phyloP scores from a whole-genome alignment of 2,888 invertebrate species.

The Conomelus anceps region DNA sequence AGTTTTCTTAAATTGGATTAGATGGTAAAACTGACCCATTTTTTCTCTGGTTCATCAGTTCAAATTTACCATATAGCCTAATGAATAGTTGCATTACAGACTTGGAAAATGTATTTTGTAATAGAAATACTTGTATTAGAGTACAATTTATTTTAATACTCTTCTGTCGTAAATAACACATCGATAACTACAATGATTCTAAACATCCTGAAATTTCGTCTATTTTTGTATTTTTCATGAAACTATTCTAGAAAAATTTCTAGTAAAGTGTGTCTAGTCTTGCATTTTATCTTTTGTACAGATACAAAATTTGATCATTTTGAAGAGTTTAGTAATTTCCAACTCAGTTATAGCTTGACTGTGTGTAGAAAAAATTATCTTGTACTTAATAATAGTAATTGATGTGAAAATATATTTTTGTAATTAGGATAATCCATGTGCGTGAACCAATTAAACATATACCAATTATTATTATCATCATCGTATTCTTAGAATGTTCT shows the following conservation, averaged over 20 bases:
- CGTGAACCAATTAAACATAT: background rate
- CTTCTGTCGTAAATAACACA: background rate
- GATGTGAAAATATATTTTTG: background rate
- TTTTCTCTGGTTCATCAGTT: no score
- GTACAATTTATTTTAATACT: no score
- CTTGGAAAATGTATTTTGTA: background rate
- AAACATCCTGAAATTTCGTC: background rate
- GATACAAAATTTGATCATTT: background rate
- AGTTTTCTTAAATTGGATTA: no score
- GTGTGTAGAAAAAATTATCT: background rate
- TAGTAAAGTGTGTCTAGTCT: background rate
- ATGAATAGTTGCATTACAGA: background rate
- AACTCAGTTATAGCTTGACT: background rate
- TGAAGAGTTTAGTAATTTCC: background rate
- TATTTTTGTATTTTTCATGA: background rate
- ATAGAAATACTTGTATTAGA: no score
- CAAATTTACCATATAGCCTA: background rate
- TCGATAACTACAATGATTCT: background rate
- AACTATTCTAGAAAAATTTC: background rate
- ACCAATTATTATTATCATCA: background rate
- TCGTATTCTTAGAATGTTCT: background rate
- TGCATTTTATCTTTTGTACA: background rate
- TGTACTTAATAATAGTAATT: background rate
- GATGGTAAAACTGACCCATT: no score
- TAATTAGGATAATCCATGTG: background rate